Conservation (phyloP, 2,113 vertebrate genomes). For the Petroica traversi region DNA sequence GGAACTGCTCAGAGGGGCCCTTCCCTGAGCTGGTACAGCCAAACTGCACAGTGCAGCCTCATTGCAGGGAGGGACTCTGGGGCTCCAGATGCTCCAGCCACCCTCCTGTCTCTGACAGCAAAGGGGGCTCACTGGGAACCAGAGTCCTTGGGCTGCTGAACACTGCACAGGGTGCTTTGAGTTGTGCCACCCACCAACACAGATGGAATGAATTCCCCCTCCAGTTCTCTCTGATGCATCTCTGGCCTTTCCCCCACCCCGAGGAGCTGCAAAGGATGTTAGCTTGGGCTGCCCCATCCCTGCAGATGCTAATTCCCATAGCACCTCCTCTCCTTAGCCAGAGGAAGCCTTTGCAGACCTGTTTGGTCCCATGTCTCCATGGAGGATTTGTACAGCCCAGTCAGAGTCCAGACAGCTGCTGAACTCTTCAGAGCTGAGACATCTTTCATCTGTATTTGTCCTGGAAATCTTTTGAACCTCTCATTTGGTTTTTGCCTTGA, state of each 20-base stretch:
- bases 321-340: not conserved
- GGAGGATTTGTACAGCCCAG: not conserved
- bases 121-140: not conserved
- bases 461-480: not conserved
- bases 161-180: not conserved
- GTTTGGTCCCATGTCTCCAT: not conserved
- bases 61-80: not conserved
- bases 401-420: not conserved
- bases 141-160: not conserved
- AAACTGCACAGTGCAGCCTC: not conserved
- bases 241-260: not conserved
- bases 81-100: not conserved
- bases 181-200: accelerated
- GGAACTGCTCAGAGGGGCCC: not conserved
- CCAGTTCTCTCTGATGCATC: not conserved
- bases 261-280: not conserved
- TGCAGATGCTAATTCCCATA: not conserved
- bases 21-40: not conserved
- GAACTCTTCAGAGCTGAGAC: not conserved
- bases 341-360: not conserved
- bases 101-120: not conserved
- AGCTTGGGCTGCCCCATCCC: not conserved
- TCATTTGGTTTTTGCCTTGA: not conserved
- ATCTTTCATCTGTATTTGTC: not conserved
- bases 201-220: not conserved